These are phyloP conservation scores for Anolis sagrei DNA, from an alignment of 2,113 vertebrate species.

Conservation along the genomic window DNA sequence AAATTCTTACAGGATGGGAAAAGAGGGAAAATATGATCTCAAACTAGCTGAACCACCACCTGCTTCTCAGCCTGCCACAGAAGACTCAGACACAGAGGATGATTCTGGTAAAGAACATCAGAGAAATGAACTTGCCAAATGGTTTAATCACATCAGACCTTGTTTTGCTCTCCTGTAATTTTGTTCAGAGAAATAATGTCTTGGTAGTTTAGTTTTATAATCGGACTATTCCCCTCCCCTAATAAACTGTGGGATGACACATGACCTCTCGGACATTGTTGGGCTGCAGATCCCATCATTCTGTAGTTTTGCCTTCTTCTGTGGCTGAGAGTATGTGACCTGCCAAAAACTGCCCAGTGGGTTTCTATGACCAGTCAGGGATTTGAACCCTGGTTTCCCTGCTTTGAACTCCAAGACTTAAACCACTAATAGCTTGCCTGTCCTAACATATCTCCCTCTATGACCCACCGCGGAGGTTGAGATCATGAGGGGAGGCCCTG, in stretches of 20 bases:
- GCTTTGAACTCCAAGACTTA: too few relatives aligned
- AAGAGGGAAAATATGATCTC: constrained; percentile 97
- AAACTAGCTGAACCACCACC: constrained; percentile 92
- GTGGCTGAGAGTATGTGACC: too few relatives aligned
- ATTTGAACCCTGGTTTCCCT: too few relatives aligned
- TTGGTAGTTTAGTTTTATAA: background rate
- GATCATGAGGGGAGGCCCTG: too few relatives aligned
- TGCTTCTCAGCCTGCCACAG: constrained; percentile 83
- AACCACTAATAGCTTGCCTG: too few relatives aligned
- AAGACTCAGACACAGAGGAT: constrained; percentile 97
- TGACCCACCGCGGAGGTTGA: too few relatives aligned
- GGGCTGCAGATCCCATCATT: background rate
- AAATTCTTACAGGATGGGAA: constrained; percentile 98
- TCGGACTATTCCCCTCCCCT: too few relatives aligned
- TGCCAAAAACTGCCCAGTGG: too few relatives aligned
- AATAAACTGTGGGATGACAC: background rate
- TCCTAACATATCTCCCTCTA: too few relatives aligned
- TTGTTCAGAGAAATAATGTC: background rate
- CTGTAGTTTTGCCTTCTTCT: too few relatives aligned
- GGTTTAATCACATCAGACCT: background rate
- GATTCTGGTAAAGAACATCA: constrained; percentile 83
- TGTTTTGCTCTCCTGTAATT: background rate
- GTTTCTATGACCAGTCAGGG: too few relatives aligned
- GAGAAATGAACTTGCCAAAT: background rate
- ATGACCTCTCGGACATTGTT: background rate